Percentiles rank a stretch among this genome's conserved stretches.
phyloP scores from a whole-genome alignment of 2,797 vertebrate species.

The Nannoperca obscura region DNA sequence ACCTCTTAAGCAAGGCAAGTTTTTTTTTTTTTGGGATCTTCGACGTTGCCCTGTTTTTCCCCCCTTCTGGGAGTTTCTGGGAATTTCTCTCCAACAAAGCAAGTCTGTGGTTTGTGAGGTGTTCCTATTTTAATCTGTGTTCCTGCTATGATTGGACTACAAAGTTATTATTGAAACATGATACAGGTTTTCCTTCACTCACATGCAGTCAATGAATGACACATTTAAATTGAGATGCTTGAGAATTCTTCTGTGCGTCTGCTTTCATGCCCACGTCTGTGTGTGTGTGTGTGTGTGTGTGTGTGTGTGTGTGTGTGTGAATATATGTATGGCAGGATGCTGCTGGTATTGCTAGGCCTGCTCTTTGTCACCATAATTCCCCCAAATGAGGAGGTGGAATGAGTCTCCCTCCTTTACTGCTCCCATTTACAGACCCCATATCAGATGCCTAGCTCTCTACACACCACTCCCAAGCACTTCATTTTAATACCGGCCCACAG shows the following conservation, averaged over 20 bases:
- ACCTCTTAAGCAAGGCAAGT: conserved; percentile 35
- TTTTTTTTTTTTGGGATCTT: conserved; percentile 40
- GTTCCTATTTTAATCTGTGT: conserved; percentile 65
- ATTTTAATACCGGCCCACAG: conserved; percentile 67
- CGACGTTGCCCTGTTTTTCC: conserved; percentile 22
- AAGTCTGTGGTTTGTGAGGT: conserved; percentile 65
- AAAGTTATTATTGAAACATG: conserved; percentile 52
- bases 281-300: conserved; percentile 27
- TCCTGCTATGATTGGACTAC: conserved; percentile 30
- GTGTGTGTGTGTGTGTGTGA: conserved; percentile 9
- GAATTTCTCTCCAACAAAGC: conserved; percentile 56
- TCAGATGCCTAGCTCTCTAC: conserved; percentile 69
- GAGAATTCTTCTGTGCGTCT: conserved; percentile 38
- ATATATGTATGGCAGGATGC: conserved; percentile 56
- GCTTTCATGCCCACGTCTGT: conserved; percentile 28
- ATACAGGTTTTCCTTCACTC: background rate
- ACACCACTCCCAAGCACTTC: conserved; percentile 74
- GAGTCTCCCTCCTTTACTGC: conserved; percentile 68
- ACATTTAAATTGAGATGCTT: conserved; percentile 47
- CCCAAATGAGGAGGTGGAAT: conserved; percentile 75
- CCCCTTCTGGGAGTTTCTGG: conserved; percentile 55
- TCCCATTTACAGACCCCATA: conserved; percentile 68
- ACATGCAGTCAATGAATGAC: conserved; percentile 44
- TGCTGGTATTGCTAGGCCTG: conserved; percentile 62
- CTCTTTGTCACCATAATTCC: conserved; percentile 78